Evolutionary conservation across 2,888 invertebrate genomes (phyloP).

Genomic region (Scaptomyza cyrtandrae): DNA sequence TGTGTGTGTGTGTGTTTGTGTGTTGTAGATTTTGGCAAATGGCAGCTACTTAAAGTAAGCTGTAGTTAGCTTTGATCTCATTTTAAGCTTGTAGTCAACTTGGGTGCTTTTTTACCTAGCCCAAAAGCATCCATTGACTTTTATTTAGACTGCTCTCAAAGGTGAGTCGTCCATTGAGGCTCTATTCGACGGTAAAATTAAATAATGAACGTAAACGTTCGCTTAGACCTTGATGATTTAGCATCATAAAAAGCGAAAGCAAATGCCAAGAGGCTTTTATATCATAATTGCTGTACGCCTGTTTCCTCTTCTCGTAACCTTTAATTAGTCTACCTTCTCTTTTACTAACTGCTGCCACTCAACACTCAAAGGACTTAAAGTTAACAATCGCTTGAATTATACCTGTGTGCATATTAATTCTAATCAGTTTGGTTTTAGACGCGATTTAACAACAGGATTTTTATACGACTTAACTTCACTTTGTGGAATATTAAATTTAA

Average conservation of each 20-base stretch:
- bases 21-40: slow-evolving; percentile 19
- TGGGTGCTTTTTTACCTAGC: slow-evolving; percentile 27
- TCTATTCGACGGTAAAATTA: slow-evolving; percentile 12
- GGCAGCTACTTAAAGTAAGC: slow-evolving; percentile 36
- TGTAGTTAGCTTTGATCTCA: slow-evolving; percentile 36
- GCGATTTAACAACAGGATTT: too few species aligned
- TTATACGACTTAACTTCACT: too few species aligned
- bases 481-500: too few species aligned
- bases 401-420: not conserved
- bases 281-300: too few species aligned
- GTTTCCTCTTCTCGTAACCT: not conserved
- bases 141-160: slow-evolving; percentile 53
- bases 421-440: not conserved
- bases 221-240: slow-evolving; percentile 2
- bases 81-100: slow-evolving; percentile 19
- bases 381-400: not conserved
- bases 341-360: not conserved
- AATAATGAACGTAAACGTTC: slow-evolving; percentile 43
- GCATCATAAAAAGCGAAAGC: slow-evolving; percentile 7
- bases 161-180: slow-evolving; percentile 16
- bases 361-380: not conserved
- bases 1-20: slow-evolving; percentile 2
- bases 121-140: slow-evolving; percentile 35
- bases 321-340: not conserved
- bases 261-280: slow-evolving; percentile 1